These are phyloP conservation scores for Heterotis niloticus DNA, from an alignment of 2,113 vertebrate genomes.

Conservation along the genomic window DNA sequence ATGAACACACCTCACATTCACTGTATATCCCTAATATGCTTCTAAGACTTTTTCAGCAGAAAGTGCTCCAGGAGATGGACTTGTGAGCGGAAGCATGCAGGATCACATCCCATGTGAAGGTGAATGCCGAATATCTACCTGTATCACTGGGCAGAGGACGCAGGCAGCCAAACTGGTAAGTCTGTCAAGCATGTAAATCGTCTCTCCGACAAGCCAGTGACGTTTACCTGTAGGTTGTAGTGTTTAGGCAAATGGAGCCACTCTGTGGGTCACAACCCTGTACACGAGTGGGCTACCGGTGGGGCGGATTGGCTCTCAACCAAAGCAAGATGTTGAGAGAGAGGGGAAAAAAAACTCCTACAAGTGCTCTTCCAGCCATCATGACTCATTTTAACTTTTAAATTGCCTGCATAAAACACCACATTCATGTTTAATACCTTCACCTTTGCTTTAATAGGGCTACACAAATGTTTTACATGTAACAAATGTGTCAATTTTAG, in stretches of 20 bases:
- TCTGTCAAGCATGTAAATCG: no score
- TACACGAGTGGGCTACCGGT: no score
- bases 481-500: not conserved
- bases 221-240: no score
- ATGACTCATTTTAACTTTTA: not conserved
- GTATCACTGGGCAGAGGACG: no score
- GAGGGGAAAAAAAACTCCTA: not conserved
- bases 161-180: no score
- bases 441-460: not conserved
- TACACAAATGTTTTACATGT: not conserved
- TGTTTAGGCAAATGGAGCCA: no score
- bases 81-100: not conserved
- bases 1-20: no score
- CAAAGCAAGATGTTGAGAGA: constrained; percentile 6
- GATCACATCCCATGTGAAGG: not conserved
- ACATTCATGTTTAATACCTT: not conserved
- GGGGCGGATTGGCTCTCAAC: not conserved
- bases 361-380: no score
- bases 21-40: no score
- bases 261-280: no score
- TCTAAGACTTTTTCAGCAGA: not conserved
- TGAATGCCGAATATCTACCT: not conserved
- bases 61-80: not conserved
- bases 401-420: not conserved
- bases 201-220: no score